Conservation (phyloP, 2,888 invertebrate genomes). For the Amiota minor region DNA sequence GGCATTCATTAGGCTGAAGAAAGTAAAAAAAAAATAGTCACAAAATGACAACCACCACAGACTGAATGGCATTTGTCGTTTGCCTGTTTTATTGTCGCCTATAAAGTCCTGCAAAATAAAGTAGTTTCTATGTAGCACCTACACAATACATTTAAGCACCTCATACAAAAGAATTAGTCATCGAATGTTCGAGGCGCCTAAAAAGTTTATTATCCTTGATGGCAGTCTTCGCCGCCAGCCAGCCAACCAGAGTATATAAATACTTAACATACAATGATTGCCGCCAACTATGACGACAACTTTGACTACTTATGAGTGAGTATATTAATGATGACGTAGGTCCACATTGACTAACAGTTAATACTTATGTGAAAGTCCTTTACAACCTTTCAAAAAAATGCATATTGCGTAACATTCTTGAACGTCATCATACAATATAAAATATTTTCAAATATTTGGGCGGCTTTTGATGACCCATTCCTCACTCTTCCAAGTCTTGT, state of each 20-base stretch:
- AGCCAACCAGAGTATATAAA: neutral
- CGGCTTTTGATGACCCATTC: neutral
- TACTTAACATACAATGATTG: neutral
- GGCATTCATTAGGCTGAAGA: neutral
- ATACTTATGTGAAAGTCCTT: too few species aligned
- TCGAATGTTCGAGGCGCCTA: neutral
- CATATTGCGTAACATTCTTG: conserved; percentile 25
- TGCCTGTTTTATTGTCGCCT: neutral
- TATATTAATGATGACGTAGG: conserved; percentile 1
- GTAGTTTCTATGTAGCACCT: neutral
- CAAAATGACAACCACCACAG: neutral
- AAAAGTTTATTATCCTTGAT: neutral
- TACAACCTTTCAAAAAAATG: neutral
- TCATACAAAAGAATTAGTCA: conserved; percentile 9
- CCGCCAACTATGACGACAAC: neutral
- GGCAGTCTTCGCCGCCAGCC: neutral
- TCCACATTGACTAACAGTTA: too few species aligned
- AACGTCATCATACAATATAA: conserved; percentile 9
- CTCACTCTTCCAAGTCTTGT: neutral
- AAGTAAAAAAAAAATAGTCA: neutral
- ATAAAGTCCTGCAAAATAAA: neutral
- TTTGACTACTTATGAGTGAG: neutral
- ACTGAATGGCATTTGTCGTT: neutral
- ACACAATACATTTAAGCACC: too few species aligned
- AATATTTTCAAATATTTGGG: neutral